Percentiles rank a stretch among this genome's conserved stretches.
Evolutionary conservation across 2,888 invertebrate species (phyloP).

Genomic region (Galeruca laticollis): DNA sequence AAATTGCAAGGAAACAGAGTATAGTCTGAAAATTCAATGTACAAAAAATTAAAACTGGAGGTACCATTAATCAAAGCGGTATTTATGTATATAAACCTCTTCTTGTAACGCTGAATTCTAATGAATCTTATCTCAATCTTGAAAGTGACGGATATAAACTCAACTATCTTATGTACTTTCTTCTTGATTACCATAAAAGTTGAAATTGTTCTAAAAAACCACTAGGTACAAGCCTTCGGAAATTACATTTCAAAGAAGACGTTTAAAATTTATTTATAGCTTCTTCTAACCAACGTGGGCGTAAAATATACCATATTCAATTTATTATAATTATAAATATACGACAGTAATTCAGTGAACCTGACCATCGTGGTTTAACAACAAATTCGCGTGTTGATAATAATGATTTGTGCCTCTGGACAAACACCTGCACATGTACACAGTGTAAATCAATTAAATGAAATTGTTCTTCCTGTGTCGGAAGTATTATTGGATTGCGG

Average conservation of each 20-base stretch:
- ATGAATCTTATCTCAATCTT: no score
- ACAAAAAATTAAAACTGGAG: no score
- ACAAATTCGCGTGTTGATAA: conserved; percentile 14
- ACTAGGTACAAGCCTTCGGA: no score
- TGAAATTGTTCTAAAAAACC: no score
- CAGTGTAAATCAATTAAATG: not conserved
- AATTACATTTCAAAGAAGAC: not conserved
- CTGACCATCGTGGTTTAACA: conserved; percentile 5
- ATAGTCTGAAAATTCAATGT: no score
- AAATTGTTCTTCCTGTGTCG: not conserved
- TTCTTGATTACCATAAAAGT: no score
- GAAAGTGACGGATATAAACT: no score
- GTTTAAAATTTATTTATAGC: not conserved
- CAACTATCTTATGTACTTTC: no score
- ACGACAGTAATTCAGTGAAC: conserved; percentile 1
- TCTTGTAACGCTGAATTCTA: no score
- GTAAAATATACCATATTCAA: not conserved
- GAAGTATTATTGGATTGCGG: not conserved
- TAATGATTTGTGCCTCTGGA: conserved; percentile 9
- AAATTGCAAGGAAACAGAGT: no score
- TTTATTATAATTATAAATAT: conserved; percentile 2
- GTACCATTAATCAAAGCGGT: no score
- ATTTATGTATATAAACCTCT: no score
- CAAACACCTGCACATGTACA: conserved; percentile 9
- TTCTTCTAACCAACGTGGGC: not conserved